Evolutionary conservation across 1,140 invertebrate genomes (phyloP).

Genomic region (Mactra quadrangularis): DNA sequence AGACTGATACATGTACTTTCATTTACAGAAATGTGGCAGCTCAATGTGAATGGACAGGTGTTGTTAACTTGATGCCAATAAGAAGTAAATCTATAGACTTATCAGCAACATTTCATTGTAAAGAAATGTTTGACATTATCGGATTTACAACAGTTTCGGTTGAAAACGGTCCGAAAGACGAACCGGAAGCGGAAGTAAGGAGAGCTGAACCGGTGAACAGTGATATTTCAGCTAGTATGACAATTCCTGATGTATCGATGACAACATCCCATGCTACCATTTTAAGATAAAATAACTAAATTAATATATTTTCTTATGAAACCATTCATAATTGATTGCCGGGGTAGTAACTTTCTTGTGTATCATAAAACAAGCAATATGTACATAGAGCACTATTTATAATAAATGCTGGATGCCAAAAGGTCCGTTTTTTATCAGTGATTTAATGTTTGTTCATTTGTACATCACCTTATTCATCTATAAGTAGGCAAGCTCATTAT

Average conservation of each 20-base stretch:
- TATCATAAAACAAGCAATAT: no score
- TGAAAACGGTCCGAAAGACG: neutral
- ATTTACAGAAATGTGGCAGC: constrained; percentile 51
- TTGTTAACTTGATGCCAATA: constrained; percentile 50
- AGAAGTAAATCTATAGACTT: constrained; percentile 26
- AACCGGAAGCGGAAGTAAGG: neutral
- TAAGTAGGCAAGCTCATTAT: no score
- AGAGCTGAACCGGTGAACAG: neutral
- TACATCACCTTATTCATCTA: no score
- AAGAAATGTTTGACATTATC: constrained; percentile 49
- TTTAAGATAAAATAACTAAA: no score
- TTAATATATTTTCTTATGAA: no score
- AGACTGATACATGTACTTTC: no score
- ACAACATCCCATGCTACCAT: neutral
- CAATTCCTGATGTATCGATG: constrained; percentile 17
- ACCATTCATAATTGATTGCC: no score
- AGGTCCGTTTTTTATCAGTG: no score
- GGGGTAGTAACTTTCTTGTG: no score
- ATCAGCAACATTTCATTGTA: constrained; percentile 53
- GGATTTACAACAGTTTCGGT: constrained; percentile 21
- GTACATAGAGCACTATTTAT: no score
- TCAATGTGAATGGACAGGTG: constrained; percentile 57
- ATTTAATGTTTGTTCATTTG: no score
- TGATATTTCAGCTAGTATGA: constrained; percentile 22
- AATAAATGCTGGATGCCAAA: no score